Conservation (phyloP, 2,797 vertebrate species). For the Holocentrus rufus region DNA sequence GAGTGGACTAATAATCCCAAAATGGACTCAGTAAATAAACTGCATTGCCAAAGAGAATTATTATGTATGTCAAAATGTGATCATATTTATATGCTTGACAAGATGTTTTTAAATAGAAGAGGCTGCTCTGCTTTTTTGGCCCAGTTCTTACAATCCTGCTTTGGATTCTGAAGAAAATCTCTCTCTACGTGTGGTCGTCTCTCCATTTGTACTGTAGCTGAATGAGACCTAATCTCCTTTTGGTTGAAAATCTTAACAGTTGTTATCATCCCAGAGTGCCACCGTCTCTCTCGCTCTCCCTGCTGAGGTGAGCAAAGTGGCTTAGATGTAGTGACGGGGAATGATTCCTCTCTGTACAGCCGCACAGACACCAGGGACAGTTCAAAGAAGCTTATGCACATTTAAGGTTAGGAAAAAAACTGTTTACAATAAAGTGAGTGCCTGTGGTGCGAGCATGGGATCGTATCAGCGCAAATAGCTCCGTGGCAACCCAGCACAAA, state of each 20-base stretch:
- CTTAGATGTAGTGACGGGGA: slow-evolving; percentile 71
- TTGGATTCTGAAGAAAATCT: slow-evolving; percentile 34
- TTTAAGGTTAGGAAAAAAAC: slow-evolving; percentile 65
- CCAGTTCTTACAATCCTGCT: slow-evolving; percentile 26
- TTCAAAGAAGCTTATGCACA: slow-evolving; percentile 73
- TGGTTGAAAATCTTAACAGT: slow-evolving; percentile 58
- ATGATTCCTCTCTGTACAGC: slow-evolving; percentile 50
- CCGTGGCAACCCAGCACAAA: slow-evolving; percentile 51
- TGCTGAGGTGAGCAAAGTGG: slow-evolving; percentile 66
- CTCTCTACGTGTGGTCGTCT: slow-evolving; percentile 22
- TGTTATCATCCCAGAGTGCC: slow-evolving; percentile 55
- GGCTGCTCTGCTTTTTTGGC: slow-evolving; percentile 18
- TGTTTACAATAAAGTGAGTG: slow-evolving; percentile 43
- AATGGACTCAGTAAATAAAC: slow-evolving; percentile 3
- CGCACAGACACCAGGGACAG: slow-evolving; percentile 58
- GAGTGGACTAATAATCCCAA: slow-evolving; percentile 8
- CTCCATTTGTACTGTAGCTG: slow-evolving; percentile 27
- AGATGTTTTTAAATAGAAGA: slow-evolving; percentile 11
- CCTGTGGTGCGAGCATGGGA: slow-evolving; percentile 53
- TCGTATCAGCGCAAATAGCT: slow-evolving; percentile 59
- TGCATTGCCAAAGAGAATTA: too few relatives aligned
- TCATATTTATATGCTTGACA: not conserved
- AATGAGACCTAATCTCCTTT: slow-evolving; percentile 60
- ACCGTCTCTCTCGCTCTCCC: slow-evolving; percentile 26
- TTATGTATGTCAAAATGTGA: too few relatives aligned